Evolutionary conservation across 2,113 vertebrate species (phyloP).

Genomic region (Rhea pennata): DNA sequence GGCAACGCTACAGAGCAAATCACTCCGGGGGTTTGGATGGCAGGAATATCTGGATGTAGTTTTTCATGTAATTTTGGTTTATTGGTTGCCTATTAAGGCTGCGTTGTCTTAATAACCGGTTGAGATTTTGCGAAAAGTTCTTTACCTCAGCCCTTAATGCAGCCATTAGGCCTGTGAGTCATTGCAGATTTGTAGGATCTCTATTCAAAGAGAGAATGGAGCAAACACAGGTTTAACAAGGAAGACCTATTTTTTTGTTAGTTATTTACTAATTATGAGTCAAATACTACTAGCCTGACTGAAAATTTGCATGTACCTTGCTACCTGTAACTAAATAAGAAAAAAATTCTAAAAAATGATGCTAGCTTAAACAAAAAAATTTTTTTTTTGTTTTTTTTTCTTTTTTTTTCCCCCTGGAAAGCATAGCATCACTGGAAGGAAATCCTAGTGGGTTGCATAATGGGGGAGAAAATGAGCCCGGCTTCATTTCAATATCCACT

Average conservation of each 20-base stretch:
- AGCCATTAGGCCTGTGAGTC: neutral
- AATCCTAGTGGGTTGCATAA: neutral
- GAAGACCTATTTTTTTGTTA: neutral
- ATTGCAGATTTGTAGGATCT: neutral
- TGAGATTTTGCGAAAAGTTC: slow-evolving; percentile 23
- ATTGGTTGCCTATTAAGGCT: neutral
- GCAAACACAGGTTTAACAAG: neutral
- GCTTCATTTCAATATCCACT: neutral
- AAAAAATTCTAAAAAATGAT: neutral
- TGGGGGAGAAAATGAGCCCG: neutral
- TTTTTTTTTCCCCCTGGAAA: neutral
- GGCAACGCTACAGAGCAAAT: slow-evolving; percentile 13
- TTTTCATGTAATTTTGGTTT: neutral
- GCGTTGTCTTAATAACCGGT: neutral
- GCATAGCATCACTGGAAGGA: neutral
- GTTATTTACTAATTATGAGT: neutral
- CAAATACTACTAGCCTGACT: neutral
- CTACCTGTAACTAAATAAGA: neutral
- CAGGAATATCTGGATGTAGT: neutral
- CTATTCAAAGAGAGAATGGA: neutral
- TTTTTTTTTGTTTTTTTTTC: neutral
- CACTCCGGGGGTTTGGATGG: neutral
- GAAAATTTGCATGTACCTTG: neutral
- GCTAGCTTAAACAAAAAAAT: neutral
- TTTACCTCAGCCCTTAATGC: neutral